Percentiles rank a stretch among this genome's conserved stretches.
Conservation (phyloP, 2,888 invertebrate genomes). For the Ophioninae sp. region DNA sequence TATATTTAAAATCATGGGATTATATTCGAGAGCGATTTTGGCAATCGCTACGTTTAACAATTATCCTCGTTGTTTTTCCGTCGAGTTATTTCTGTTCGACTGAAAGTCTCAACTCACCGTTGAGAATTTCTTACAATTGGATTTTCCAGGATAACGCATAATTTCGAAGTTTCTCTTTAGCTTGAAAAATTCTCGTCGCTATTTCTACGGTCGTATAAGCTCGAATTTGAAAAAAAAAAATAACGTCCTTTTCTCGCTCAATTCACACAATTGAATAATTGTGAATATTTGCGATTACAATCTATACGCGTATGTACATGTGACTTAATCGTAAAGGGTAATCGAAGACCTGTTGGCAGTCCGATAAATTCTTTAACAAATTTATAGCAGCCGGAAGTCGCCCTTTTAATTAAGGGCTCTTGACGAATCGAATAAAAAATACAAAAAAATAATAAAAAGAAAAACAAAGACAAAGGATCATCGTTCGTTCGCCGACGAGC, state of each 20-base stretch:
- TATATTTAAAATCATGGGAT: slow-evolving; percentile 27
- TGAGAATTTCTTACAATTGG: not conserved
- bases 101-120: too few relatives aligned
- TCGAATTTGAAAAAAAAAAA: not conserved
- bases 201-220: slow-evolving; percentile 16
- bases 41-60: slow-evolving; percentile 9
- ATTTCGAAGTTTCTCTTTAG: slow-evolving; percentile 7
- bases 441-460: slow-evolving; percentile 41
- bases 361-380: slow-evolving; percentile 26
- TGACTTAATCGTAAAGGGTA: slow-evolving; percentile 1
- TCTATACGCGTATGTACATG: slow-evolving; percentile 12
- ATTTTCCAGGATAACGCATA: slow-evolving; percentile 1
- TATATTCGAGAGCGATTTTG: not conserved
- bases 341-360: slow-evolving; percentile 48
- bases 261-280: slow-evolving; percentile 39
- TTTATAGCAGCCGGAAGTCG: slow-evolving; percentile 27
- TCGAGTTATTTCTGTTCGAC: not conserved
- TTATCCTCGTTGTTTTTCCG: slow-evolving; percentile 9
- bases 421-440: not conserved
- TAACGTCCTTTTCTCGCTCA: not conserved
- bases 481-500: slow-evolving; percentile 72
- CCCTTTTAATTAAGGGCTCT: not conserved
- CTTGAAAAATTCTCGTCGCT: not conserved
- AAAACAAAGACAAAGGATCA: too few relatives aligned
- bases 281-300: slow-evolving; percentile 34